A percentile compares a stretch with the other conserved stretches of the same genome.
Conservation (phyloP, 1,140 invertebrate species). For the Cherax quadricarinatus region DNA sequence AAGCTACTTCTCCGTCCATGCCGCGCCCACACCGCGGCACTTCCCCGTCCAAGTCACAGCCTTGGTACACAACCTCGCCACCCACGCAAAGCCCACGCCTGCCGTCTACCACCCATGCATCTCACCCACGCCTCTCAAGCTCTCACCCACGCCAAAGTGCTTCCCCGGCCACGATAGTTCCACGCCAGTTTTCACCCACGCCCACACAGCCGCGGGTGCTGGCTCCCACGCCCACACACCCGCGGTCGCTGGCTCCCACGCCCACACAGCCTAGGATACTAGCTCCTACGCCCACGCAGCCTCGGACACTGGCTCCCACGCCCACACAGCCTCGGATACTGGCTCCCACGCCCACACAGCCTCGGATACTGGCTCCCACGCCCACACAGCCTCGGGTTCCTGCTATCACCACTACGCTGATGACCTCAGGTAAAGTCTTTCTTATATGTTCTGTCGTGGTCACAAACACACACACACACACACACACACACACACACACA, state of each 20-base stretch:
- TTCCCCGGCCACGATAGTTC: background rate
- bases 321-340: no score
- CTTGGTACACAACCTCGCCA: background rate
- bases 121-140: background rate
- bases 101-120: background rate
- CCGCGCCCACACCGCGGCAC: background rate
- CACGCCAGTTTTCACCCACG: background rate
- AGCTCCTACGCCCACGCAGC: no score
- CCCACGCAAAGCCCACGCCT: background rate
- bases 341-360: no score
- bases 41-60: background rate
- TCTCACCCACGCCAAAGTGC: background rate
- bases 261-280: no score
- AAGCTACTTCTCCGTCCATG: background rate
- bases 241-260: no score
- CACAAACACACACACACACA: background rate
- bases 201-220: background rate
- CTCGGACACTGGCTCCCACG: no score
- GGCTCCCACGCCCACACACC: no score
- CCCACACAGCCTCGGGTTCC: background rate
- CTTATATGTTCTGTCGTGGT: background rate
- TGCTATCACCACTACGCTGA: conserved; percentile 8
- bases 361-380: no score
- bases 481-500: background rate
- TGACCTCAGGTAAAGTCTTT: conserved; percentile 30